A percentile compares a stretch with the other conserved stretches of the same genome.
Evolutionary conservation across 2,797 vertebrate species (phyloP).

Genomic region (Bradypus variegatus): DNA sequence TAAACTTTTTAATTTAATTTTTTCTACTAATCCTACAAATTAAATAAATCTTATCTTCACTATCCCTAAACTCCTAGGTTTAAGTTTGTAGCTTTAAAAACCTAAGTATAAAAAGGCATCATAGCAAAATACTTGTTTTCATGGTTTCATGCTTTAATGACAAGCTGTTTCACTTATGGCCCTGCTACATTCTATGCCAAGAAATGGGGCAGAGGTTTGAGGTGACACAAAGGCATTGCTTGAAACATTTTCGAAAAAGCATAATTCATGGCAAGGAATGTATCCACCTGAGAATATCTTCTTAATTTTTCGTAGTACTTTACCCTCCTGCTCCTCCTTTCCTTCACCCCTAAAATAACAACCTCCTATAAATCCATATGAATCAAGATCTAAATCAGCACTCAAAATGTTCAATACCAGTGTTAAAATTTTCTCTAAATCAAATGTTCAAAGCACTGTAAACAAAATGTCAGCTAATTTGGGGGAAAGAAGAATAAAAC

Average conservation of each 20-base stretch:
- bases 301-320: background rate
- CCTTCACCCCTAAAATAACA: conserved; percentile 15
- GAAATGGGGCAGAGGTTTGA: background rate
- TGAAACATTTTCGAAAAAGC: conserved; percentile 27
- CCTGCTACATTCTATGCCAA: conserved; percentile 5
- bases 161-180: background rate
- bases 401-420: conserved; percentile 16
- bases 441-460: conserved; percentile 43
- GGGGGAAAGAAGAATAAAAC: background rate
- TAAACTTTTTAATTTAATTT: conserved; percentile 30
- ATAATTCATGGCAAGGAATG: background rate
- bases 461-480: conserved; percentile 37
- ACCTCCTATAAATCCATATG: conserved; percentile 1
- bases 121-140: conserved; percentile 19
- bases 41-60: conserved; percentile 15
- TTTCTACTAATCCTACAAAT: background rate
- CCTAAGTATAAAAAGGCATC: conserved; percentile 35
- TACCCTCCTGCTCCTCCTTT: background rate
- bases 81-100: conserved; percentile 2
- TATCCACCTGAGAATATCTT: background rate
- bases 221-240: conserved; percentile 23
- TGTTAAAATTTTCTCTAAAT: conserved; percentile 5
- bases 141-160: background rate
- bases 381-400: conserved; percentile 30
- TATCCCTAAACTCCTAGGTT: background rate